These are phyloP conservation scores for Cygnus buccinator DNA, from an alignment of 2,113 vertebrate species.

Conservation along the genomic window DNA sequence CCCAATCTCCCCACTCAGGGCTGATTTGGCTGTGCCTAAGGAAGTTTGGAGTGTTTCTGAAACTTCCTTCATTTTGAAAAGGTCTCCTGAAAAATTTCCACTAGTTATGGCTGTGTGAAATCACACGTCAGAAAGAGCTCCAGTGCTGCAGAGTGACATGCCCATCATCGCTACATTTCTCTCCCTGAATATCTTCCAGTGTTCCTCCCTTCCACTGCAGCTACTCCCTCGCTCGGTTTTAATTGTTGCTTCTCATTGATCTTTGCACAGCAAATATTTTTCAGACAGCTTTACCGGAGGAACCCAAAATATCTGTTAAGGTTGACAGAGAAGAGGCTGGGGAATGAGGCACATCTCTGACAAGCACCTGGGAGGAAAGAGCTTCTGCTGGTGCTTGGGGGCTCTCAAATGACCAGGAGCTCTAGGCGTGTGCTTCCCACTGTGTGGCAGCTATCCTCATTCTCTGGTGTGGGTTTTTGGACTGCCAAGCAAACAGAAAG, in stretches of 20 bases:
- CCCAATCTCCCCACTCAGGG: background rate
- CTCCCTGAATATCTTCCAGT: background rate
- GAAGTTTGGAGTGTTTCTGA: background rate
- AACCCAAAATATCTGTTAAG: background rate
- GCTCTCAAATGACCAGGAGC: background rate
- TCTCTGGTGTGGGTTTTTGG: background rate
- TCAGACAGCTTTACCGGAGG: background rate
- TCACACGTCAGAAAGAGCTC: background rate
- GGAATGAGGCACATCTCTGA: background rate
- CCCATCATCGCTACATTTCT: background rate
- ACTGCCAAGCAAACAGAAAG: background rate
- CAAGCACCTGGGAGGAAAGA: background rate
- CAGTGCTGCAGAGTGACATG: background rate
- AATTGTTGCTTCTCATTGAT: slow-evolving; percentile 24
- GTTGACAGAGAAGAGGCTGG: background rate
- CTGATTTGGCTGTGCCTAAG: background rate
- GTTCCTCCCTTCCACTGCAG: slow-evolving; percentile 5
- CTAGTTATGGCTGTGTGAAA: background rate
- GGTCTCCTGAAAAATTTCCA: background rate
- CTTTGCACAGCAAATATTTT: slow-evolving; percentile 30
- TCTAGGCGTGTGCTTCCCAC: background rate
- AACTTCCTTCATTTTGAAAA: background rate
- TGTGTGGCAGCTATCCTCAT: background rate
- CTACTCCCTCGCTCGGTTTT: background rate
- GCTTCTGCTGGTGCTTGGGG: accelerated